phyloP scores from a whole-genome alignment of 2,113 vertebrate species.

The Pao palembangensis region DNA sequence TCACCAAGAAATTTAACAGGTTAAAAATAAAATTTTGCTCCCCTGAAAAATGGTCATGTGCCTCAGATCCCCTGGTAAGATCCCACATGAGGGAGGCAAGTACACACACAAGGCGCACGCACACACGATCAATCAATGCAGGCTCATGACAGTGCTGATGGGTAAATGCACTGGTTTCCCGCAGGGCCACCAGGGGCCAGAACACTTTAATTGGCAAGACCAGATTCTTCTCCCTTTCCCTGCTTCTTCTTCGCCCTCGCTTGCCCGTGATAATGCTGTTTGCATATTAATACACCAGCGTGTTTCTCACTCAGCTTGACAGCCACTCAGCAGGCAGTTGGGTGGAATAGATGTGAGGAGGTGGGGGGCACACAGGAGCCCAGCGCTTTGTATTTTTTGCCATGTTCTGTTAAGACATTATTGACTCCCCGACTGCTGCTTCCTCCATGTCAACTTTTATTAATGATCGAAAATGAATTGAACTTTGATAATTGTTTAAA shows the following conservation, averaged over 20 bases:
- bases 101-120: constrained; percentile 3
- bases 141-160: constrained; percentile 88
- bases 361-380: not conserved
- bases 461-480: no score
- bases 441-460: constrained; percentile 13
- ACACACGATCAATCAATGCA: constrained; percentile 81
- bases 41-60: no score
- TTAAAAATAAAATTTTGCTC: no score
- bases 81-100: constrained; percentile 42
- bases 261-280: constrained; percentile 84
- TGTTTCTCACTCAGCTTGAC: constrained; percentile 77
- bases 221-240: constrained; percentile 80
- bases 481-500: no score
- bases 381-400: constrained; percentile 35
- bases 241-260: constrained; percentile 64
- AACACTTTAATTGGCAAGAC: constrained; percentile 88
- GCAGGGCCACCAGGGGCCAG: constrained; percentile 76
- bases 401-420: constrained; percentile 46
- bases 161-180: constrained; percentile 86
- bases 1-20: no score
- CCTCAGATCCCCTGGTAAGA: no score
- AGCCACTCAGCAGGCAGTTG: constrained; percentile 52
- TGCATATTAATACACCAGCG: constrained; percentile 86
- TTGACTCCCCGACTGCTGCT: constrained; percentile 35
- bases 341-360: constrained; percentile 4